Evolutionary conservation across 1,140 invertebrate species (phyloP), one percentile per base, ranked within the genome.

Genomic region (Cheumatopsyche charites): DNA sequence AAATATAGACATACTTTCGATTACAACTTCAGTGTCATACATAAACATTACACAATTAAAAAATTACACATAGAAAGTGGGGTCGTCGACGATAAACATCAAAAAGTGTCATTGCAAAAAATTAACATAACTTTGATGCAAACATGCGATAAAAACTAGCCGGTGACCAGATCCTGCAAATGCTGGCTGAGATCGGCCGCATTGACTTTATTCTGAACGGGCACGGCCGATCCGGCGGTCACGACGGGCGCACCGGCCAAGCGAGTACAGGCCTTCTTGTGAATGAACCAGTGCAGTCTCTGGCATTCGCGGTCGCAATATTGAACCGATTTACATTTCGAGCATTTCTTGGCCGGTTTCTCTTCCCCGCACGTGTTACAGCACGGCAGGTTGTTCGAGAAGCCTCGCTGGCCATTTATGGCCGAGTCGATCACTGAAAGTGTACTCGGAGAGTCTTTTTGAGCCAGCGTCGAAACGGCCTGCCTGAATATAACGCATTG

Each of bases 251-350:
- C 78, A 77, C 80, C 81, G 1, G 78, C 84, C 26, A 89, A 82
- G 75, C 88, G 84, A 7, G 88, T 85, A 76, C 92, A 93, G 25
- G 87, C 88, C 80, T 96, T 97, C 83, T 99, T 99, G 81, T 99
- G 97, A 75, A 94, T 90, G 77, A 93, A 91, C 97, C 97, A 99
- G 82, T 99, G 96, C 6, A 98, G 82, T 76, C 94, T 90, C 81
- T 99, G 97, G 82, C 98, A 99, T 77, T 92, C 90, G 74, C 93
- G 86, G 80, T 97, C 92, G 83, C 98, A 99, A 80, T 99, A 99
- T 76, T 92, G 89, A 12, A 95, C 94, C 67, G 89, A 88, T 87
- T 97, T 97, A 82, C 97, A 99, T 79, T 93, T 94, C n/a, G 94
- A 92, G 82, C 97, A 99, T 81, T 96, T 95, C 79, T 97, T 98